Conservation (phyloP, 2,113 vertebrate species). For the Aegithalos caudatus region DNA sequence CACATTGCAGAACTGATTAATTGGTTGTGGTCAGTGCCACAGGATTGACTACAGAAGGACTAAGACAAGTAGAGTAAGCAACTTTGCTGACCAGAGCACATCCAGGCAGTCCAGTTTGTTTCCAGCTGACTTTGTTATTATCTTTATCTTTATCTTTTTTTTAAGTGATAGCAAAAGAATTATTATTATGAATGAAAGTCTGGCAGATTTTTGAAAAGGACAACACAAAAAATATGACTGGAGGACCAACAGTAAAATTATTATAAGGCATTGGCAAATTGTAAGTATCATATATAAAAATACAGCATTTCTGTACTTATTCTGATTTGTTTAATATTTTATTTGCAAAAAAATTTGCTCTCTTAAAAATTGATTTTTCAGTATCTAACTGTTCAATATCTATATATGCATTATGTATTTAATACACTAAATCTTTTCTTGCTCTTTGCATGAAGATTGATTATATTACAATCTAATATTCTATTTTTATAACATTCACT, state of each 20-base stretch:
- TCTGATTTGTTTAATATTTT: background rate
- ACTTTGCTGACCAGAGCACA: background rate
- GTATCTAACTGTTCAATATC: background rate
- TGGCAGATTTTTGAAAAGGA: background rate
- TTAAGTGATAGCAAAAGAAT: background rate
- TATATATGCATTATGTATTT: background rate
- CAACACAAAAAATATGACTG: background rate
- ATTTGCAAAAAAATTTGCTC: background rate
- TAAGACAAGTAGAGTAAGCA: background rate
- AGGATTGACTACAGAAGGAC: background rate
- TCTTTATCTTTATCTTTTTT: background rate
- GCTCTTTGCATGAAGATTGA: background rate
- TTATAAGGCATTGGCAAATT: background rate
- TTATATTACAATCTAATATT: background rate
- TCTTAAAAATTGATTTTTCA: background rate
- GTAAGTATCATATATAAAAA: background rate
- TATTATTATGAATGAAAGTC: background rate
- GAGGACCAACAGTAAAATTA: background rate
- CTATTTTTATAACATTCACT: background rate
- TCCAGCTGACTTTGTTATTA: background rate
- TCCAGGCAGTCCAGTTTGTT: background rate
- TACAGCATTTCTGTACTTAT: background rate
- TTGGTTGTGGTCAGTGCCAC: background rate
- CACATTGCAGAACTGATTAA: background rate
- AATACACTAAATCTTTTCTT: background rate